Conservation (phyloP, 2,113 vertebrate genomes). For the Pandion haliaetus region DNA sequence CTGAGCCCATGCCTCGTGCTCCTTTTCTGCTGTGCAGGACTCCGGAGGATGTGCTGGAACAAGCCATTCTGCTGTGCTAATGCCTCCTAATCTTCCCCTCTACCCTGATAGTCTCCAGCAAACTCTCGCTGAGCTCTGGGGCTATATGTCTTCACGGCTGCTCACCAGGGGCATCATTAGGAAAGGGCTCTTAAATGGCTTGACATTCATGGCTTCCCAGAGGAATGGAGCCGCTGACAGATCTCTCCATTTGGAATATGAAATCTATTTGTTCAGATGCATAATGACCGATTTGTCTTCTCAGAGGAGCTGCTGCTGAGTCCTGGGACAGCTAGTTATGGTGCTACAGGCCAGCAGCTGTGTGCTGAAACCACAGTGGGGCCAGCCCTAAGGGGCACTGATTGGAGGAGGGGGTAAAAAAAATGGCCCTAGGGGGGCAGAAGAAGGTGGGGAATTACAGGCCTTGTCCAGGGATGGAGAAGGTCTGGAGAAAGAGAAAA, state of each 20-base stretch:
- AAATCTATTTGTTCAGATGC: conserved; percentile 70
- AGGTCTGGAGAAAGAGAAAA: neutral
- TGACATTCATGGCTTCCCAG: conserved; percentile 64
- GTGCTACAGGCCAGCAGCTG: conserved; percentile 14
- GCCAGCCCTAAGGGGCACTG: neutral
- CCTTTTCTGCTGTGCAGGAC: conserved; percentile 38
- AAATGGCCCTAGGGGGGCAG: neutral
- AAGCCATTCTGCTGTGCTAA: conserved; percentile 39
- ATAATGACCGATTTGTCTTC: conserved; percentile 66
- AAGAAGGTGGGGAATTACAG: neutral
- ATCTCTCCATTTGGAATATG: conserved; percentile 66
- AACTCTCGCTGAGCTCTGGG: conserved; percentile 8
- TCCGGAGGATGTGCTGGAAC: conserved; percentile 17
- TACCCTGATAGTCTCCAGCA: conserved; percentile 47
- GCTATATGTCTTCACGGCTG: conserved; percentile 16
- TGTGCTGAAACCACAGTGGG: neutral
- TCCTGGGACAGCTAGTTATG: conserved; percentile 7
- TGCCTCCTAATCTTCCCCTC: conserved; percentile 48
- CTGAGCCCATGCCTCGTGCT: conserved; percentile 19
- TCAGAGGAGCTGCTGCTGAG: conserved; percentile 39
- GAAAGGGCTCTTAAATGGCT: conserved; percentile 63
- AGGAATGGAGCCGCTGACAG: conserved; percentile 55
- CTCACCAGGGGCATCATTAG: conserved; percentile 65
- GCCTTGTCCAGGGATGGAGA: neutral
- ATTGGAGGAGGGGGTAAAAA: neutral